Conservation (phyloP, 2,888 invertebrate genomes). For the Campoplex capitator region DNA sequence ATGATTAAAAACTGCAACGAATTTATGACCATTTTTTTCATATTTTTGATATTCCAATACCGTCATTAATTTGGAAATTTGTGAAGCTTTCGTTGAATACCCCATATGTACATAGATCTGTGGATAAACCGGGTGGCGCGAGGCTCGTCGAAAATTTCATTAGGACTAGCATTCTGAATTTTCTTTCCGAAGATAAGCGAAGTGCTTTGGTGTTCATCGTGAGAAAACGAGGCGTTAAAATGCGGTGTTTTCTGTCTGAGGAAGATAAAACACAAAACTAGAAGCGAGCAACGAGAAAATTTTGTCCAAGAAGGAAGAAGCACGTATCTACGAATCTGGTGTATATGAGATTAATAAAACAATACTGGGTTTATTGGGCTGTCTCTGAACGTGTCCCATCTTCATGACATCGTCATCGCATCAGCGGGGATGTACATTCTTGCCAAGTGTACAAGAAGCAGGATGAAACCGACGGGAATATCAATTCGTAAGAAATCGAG, state of each 20-base stretch:
- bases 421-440: not conserved
- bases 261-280: not conserved
- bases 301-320: constrained; percentile 21
- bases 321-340: constrained; percentile 58
- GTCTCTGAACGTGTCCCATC: constrained; percentile 47
- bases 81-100: not conserved
- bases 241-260: constrained; percentile 11
- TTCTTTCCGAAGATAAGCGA: constrained; percentile 20
- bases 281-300: constrained; percentile 10
- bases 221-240: not conserved
- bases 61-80: not conserved
- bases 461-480: constrained; percentile 70
- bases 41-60: not conserved
- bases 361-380: constrained; percentile 78
- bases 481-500: constrained; percentile 72
- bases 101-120: not conserved
- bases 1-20: not conserved
- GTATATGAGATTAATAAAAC: constrained; percentile 80
- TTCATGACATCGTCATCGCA: constrained; percentile 1
- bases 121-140: not conserved
- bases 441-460: constrained; percentile 13
- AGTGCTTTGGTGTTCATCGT: not conserved
- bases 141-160: constrained; percentile 40
- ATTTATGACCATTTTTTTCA: not conserved
- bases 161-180: constrained; percentile 49